Percentiles rank a stretch among this genome's conserved stretches.
These are phyloP conservation scores for Asbolus verrucosus DNA, from an alignment of 1,140 invertebrate species.

Conservation along the genomic window DNA sequence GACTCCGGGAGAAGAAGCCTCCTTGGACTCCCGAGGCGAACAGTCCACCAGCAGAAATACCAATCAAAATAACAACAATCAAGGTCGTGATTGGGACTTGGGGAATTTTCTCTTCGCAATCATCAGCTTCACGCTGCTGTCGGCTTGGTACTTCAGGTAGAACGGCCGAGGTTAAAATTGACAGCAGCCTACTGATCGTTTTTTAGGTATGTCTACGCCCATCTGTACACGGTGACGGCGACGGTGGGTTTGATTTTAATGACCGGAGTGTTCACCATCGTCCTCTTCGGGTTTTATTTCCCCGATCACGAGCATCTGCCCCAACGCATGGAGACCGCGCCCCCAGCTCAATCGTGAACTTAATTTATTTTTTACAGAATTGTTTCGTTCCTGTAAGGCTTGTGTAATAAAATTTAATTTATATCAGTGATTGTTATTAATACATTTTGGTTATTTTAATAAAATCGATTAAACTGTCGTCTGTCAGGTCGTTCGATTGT, in stretches of 20 bases:
- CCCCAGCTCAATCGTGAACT: conserved; percentile 3
- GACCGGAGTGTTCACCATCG: conserved; percentile 61
- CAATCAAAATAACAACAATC: conserved; percentile 57
- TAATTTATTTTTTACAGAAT: conserved; percentile 30
- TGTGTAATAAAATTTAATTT: conserved; percentile 22
- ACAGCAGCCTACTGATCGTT: conserved; percentile 26
- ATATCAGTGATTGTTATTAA: conserved; percentile 26
- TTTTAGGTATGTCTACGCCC: conserved; percentile 63
- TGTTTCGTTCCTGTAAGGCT: conserved; percentile 21
- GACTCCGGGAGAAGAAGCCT: conserved; percentile 31
- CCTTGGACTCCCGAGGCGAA: conserved; percentile 3
- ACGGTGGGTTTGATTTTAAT: conserved; percentile 62
- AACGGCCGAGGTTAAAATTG: not conserved
- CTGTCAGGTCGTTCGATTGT: no score
- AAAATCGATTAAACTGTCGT: conserved; percentile 13
- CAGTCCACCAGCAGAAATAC: not conserved
- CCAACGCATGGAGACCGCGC: not conserved
- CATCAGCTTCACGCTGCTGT: conserved; percentile 59
- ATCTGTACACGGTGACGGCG: conserved; percentile 63
- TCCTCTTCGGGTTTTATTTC: conserved; percentile 61
- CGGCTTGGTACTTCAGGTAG: conserved; percentile 64
- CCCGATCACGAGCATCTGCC: conserved; percentile 55
- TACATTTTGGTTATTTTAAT: conserved; percentile 13
- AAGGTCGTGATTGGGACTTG: conserved; percentile 62
- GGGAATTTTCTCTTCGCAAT: conserved; percentile 61